phyloP scores from a whole-genome alignment of 1,140 invertebrate genomes.

The Drosophila lacertosa region DNA sequence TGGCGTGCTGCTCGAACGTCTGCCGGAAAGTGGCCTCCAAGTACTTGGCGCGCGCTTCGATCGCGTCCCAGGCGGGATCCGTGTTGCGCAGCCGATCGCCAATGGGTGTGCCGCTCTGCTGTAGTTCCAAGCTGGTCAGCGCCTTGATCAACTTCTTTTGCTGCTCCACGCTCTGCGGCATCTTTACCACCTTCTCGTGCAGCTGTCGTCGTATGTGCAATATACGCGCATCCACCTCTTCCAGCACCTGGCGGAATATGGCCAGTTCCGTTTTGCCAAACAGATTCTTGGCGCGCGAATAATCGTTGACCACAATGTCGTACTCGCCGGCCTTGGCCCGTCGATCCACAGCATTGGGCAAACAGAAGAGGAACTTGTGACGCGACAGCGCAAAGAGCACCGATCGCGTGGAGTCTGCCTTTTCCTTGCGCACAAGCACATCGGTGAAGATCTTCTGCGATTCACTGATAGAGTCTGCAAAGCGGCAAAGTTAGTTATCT shows the following conservation, averaged over 20 bases:
- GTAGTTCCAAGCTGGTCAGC: slow-evolving; percentile 88
- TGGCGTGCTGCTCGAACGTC: slow-evolving; percentile 74
- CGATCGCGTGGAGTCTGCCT: slow-evolving; percentile 97
- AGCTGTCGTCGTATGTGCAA: slow-evolving; percentile 91
- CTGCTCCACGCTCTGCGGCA: slow-evolving; percentile 95
- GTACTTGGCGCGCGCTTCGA: slow-evolving; percentile 91
- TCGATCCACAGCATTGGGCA: slow-evolving; percentile 96
- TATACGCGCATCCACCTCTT: slow-evolving; percentile 96
- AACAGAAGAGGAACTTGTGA: slow-evolving; percentile 95
- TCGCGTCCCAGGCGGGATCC: slow-evolving; percentile 97
- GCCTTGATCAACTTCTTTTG: slow-evolving; percentile 96
- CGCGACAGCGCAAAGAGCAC: slow-evolving; percentile 96
- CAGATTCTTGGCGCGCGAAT: slow-evolving; percentile 96
- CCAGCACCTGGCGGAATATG: slow-evolving; percentile 93
- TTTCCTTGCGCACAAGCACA: slow-evolving; percentile 95
- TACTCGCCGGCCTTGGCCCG: slow-evolving; percentile 98
- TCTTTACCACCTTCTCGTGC: slow-evolving; percentile 92
- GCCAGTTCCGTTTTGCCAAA: slow-evolving; percentile 97
- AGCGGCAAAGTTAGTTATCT: not conserved
- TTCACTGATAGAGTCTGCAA: slow-evolving; percentile 92
- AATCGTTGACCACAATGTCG: slow-evolving; percentile 99
- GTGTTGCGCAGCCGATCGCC: slow-evolving; percentile 68
- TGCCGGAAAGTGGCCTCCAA: slow-evolving; percentile 86
- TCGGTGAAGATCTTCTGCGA: slow-evolving; percentile 97
- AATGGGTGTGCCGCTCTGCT: slow-evolving; percentile 74